Conservation (phyloP, 2,113 vertebrate species). For the Merops nubicus region DNA sequence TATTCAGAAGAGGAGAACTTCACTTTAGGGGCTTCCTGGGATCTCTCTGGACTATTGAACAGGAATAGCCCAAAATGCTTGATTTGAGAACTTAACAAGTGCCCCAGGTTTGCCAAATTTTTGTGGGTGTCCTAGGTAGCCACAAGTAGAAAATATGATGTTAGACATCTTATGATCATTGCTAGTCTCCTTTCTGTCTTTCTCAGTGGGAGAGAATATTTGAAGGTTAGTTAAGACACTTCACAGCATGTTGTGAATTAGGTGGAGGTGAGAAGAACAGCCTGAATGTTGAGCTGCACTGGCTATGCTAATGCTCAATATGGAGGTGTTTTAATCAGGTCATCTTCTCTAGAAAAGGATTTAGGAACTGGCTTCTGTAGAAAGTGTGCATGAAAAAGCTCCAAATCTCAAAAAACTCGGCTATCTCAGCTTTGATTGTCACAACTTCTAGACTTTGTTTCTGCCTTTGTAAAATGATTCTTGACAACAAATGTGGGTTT, state of each 20-base stretch:
- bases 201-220: background rate
- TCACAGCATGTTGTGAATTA: background rate
- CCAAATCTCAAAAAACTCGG: background rate
- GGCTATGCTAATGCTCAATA: background rate
- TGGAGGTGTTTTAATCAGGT: background rate
- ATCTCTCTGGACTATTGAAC: background rate
- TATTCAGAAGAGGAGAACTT: background rate
- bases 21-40: no score
- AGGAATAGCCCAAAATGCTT: background rate
- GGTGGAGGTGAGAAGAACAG: background rate
- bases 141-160: fast-evolving
- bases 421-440: background rate
- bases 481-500: background rate
- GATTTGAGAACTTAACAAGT: background rate
- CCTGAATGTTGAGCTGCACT: background rate
- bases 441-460: background rate
- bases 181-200: background rate
- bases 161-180: background rate
- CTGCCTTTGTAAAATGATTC: background rate
- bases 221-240: background rate
- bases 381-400: background rate
- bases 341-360: background rate
- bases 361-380: background rate
- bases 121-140: fast-evolving
- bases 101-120: background rate